Evolutionary conservation across 2,888 invertebrate genomes (phyloP).

Genomic region (Pyrocoelia pectoralis): DNA sequence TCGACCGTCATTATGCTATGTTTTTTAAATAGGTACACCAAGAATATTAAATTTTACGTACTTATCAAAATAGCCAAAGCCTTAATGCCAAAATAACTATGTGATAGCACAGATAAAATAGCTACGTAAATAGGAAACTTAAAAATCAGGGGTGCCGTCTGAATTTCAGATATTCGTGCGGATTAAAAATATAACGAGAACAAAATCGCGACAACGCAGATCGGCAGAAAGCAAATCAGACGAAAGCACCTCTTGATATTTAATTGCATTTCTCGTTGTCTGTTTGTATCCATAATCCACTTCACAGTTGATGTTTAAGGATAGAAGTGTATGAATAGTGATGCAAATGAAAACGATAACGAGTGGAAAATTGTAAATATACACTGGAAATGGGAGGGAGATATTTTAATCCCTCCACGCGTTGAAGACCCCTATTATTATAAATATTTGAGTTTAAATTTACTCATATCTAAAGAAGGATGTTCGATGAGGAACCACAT

Average conservation of each 20-base stretch:
- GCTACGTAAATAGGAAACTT: no score
- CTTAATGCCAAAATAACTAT: no score
- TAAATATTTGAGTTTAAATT: conserved; percentile 2
- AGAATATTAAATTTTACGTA: no score
- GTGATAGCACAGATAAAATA: no score
- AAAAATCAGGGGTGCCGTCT: no score
- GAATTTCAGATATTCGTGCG: no score
- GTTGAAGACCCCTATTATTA: conserved; percentile 2
- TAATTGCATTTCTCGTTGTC: conserved; percentile 31
- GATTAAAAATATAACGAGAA: no score
- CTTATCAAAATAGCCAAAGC: no score
- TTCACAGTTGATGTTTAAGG: conserved; percentile 23
- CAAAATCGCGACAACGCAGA: not conserved
- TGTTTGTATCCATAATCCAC: conserved; percentile 31
- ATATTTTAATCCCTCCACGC: not conserved
- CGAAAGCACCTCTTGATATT: conserved; percentile 24
- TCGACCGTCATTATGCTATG: no score
- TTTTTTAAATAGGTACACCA: no score
- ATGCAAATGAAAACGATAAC: conserved; percentile 9
- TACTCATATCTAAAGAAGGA: not conserved
- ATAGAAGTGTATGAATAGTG: conserved; percentile 6
- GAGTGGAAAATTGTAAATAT: conserved; percentile 4
- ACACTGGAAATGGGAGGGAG: not conserved
- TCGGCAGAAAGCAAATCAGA: conserved; percentile 17
- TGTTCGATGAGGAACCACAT: not conserved